These are phyloP conservation scores for Acleris sparsana DNA, from an alignment of 2,888 invertebrate species.

Conservation along the genomic window DNA sequence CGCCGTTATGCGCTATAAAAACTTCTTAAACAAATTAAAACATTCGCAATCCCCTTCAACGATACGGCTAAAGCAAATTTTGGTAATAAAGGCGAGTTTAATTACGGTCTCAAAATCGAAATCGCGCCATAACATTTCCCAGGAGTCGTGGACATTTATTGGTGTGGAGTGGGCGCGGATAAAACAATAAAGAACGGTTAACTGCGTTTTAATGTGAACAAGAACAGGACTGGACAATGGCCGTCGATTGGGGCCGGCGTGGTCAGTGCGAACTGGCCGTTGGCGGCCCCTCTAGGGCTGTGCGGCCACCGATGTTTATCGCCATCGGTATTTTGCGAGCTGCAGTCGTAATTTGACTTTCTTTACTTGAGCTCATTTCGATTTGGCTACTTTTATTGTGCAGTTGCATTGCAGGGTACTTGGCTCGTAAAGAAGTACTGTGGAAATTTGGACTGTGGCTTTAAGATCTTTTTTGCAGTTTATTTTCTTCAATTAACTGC, in stretches of 20 bases:
- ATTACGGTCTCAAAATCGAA: conserved; percentile 68
- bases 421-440: background rate
- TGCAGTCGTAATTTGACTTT: conserved; percentile 15
- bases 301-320: conserved; percentile 39
- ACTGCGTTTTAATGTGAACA: conserved; percentile 82
- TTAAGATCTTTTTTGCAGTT: too few relatives aligned
- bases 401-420: background rate
- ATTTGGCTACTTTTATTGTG: background rate
- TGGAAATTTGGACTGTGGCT: too few relatives aligned
- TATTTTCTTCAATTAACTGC: too few relatives aligned
- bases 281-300: conserved; percentile 48
- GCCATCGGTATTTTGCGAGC: conserved; percentile 48
- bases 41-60: conserved; percentile 49
- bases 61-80: conserved; percentile 69
- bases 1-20: conserved; percentile 17
- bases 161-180: conserved; percentile 67
- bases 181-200: conserved; percentile 83
- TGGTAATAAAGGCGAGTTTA: conserved; percentile 67
- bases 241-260: conserved; percentile 71
- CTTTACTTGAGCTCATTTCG: conserved; percentile 6
- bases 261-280: conserved; percentile 71
- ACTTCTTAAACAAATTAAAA: conserved; percentile 32
- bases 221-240: conserved; percentile 78
- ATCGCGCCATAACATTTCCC: conserved; percentile 70
- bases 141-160: conserved; percentile 78